Percentiles rank a stretch among this genome's conserved stretches.
These are phyloP conservation scores for Eupithecia subumbrata DNA, from an alignment of 2,888 invertebrate genomes.

Conservation along the genomic window DNA sequence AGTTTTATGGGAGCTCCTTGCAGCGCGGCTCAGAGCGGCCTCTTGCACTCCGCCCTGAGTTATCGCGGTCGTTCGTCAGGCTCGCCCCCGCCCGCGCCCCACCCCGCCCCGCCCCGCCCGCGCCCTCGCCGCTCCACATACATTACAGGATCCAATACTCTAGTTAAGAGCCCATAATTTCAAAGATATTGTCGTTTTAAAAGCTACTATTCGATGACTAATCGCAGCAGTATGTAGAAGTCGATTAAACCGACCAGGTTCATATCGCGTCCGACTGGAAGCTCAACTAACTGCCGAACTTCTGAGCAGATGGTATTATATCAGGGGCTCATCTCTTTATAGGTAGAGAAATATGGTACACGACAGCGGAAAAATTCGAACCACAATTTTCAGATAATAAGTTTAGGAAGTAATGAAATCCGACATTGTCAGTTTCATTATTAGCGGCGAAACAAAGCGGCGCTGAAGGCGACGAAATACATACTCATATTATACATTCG, in stretches of 20 bases:
- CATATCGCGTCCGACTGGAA: background rate
- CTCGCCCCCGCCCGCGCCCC: slow-evolving; percentile 18
- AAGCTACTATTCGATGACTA: slow-evolving; percentile 36
- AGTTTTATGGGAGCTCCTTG: slow-evolving; percentile 29
- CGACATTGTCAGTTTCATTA: too few species aligned
- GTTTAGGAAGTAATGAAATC: too few species aligned
- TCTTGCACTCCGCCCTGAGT: slow-evolving; percentile 40
- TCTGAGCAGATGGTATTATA: background rate
- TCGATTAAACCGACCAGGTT: background rate
- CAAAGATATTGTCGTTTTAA: slow-evolving; percentile 41
- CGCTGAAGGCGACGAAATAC: too few species aligned
- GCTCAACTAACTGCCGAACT: background rate
- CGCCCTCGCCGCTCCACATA: slow-evolving; percentile 18
- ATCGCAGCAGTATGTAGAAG: slow-evolving; percentile 25
- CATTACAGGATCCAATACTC: slow-evolving; percentile 38
- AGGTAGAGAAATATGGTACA: too few species aligned
- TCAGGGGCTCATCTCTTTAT: background rate
- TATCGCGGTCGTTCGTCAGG: slow-evolving; percentile 48
- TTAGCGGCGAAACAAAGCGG: too few species aligned
- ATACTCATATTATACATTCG: too few species aligned
- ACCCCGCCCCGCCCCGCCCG: slow-evolving; percentile 6
- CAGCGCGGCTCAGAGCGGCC: slow-evolving; percentile 13
- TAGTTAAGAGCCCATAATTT: slow-evolving; percentile 44
- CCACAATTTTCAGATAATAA: too few species aligned
- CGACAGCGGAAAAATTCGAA: too few species aligned